Percentiles rank a stretch among this genome's conserved stretches.
phyloP scores from a whole-genome alignment of 2,888 invertebrate genomes.

The Reticulitermes lucifugus region DNA sequence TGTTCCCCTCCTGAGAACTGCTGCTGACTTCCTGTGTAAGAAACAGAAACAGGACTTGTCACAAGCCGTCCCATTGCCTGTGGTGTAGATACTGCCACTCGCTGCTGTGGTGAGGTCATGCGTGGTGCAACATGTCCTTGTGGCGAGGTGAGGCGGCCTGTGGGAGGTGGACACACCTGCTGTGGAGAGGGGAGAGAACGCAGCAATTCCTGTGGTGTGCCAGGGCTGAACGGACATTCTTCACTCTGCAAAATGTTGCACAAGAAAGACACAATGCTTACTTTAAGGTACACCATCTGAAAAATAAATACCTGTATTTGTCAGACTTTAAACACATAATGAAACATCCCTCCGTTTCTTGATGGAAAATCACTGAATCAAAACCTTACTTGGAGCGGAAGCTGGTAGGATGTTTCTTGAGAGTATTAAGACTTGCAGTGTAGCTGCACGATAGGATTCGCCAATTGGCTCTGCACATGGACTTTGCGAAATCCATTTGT shows the following conservation, averaged over 20 bases:
- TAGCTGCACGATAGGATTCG: too few relatives aligned
- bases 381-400: too few relatives aligned
- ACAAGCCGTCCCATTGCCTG: conserved; percentile 40
- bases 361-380: too few relatives aligned
- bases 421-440: too few relatives aligned
- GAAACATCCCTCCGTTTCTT: too few relatives aligned
- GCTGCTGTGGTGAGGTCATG: conserved; percentile 71
- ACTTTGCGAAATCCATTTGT: too few relatives aligned
- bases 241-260: conserved; percentile 60
- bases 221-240: conserved; percentile 70
- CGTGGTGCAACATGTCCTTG: conserved; percentile 62
- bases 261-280: background rate
- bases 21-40: conserved; percentile 39
- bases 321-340: too few relatives aligned
- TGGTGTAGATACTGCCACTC: conserved; percentile 62
- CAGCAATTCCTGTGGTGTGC: conserved; percentile 59
- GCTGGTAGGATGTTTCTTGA: too few relatives aligned
- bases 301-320: too few relatives aligned
- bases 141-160: conserved; percentile 57
- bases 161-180: conserved; percentile 61
- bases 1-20: conserved; percentile 51
- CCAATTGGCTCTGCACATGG: too few relatives aligned
- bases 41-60: conserved; percentile 45
- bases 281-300: too few relatives aligned
- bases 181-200: conserved; percentile 55